Percentiles rank a stretch among this genome's conserved stretches.
phyloP scores from a whole-genome alignment of 2,113 vertebrate species.

The Pluvialis apricaria region DNA sequence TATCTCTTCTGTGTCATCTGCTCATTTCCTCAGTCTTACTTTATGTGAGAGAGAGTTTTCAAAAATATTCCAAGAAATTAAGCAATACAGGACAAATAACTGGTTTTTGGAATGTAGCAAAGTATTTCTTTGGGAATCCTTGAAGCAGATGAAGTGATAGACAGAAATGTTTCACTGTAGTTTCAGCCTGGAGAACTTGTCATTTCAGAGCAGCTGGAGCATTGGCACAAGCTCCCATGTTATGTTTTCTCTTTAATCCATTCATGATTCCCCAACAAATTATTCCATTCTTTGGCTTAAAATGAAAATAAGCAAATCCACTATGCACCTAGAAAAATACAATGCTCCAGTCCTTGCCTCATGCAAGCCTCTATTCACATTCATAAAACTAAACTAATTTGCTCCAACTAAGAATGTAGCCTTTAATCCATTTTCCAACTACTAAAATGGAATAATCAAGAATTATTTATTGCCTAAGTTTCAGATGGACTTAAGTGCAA shows the following conservation, averaged over 20 bases:
- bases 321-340: background rate
- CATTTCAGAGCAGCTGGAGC: background rate
- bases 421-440: background rate
- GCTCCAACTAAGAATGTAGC: background rate
- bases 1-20: background rate
- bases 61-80: slow-evolving; percentile 19
- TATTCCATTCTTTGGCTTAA: background rate
- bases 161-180: background rate
- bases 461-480: background rate
- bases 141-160: background rate
- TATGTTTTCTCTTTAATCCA: background rate
- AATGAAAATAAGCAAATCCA: background rate
- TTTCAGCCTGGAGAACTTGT: background rate
- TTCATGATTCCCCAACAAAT: background rate
- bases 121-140: background rate
- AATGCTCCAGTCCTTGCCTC: background rate
- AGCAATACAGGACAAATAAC: background rate
- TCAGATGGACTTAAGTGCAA: background rate
- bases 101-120: background rate
- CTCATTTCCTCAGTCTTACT: background rate
- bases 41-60: background rate
- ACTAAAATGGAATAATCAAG: background rate
- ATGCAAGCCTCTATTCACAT: background rate
- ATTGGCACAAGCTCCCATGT: background rate
- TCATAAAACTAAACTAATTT: background rate